These are phyloP conservation scores for Numenius phaeopus DNA, from an alignment of 2,797 vertebrate species.

Conservation along the genomic window DNA sequence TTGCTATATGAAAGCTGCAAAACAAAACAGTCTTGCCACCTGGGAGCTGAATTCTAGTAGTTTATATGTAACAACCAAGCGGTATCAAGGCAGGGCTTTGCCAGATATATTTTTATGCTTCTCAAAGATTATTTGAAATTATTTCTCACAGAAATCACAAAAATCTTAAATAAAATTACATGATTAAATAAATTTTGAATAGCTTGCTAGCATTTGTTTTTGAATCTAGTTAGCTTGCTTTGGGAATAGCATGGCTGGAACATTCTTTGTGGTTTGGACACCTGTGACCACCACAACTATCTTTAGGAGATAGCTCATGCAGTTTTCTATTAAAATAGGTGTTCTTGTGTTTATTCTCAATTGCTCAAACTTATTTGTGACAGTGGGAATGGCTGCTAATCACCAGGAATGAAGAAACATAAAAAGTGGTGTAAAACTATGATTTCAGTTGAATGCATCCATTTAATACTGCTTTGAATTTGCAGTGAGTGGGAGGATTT, in stretches of 20 bases:
- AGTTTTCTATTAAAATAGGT: neutral
- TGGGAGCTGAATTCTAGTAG: neutral
- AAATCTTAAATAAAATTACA: neutral
- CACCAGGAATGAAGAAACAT: neutral
- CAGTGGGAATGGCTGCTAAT: neutral
- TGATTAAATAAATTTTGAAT: neutral
- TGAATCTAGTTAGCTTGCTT: neutral
- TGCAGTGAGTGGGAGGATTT: neutral
- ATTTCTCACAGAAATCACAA: neutral
- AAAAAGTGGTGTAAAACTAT: neutral
- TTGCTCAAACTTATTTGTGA: rapidly evolving
- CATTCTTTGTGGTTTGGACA: neutral
- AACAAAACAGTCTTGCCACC: neutral
- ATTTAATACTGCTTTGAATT: neutral
- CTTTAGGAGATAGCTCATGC: neutral
- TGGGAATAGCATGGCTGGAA: neutral
- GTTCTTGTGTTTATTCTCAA: neutral
- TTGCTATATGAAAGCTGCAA: neutral
- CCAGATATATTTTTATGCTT: neutral
- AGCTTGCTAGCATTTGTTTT: neutral
- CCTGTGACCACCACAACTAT: neutral
- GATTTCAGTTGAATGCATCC: neutral
- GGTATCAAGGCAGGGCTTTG: neutral
- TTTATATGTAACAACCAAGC: neutral
- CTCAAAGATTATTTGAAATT: neutral